Evolutionary conservation across 2,797 vertebrate genomes (phyloP).

Genomic region (Gobionotothen gibberifrons): DNA sequence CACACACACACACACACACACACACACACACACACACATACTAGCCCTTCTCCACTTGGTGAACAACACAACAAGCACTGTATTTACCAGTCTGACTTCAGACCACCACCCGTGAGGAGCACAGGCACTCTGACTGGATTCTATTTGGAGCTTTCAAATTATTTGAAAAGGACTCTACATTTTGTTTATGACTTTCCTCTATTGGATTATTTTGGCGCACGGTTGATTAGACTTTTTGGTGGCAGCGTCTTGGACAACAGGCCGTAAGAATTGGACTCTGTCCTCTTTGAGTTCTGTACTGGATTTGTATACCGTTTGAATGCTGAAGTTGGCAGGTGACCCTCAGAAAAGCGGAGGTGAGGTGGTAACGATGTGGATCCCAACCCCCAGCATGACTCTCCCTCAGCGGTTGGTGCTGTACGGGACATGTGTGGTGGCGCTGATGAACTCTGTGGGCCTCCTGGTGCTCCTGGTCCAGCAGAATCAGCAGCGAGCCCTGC

Average conservation of each 20-base stretch:
- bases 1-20: conserved; percentile 51
- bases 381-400: conserved; percentile 78
- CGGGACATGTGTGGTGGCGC: conserved; percentile 82
- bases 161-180: conserved; percentile 20
- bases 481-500: conserved; percentile 81
- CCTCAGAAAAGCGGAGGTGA: conserved; percentile 62
- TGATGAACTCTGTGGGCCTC: conserved; percentile 88
- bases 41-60: conserved; percentile 57
- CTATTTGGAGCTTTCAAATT: conserved; percentile 22
- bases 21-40: conserved; percentile 38
- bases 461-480: conserved; percentile 89
- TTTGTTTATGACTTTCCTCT: conserved; percentile 15
- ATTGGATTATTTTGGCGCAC: conserved; percentile 19
- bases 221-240: conserved; percentile 18
- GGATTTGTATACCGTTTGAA: conserved; percentile 18
- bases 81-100: conserved; percentile 64
- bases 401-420: conserved; percentile 83
- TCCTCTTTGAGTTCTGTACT: conserved; percentile 2
- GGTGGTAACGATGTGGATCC: conserved; percentile 78
- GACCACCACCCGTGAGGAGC: conserved; percentile 48
- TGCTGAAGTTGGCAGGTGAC: conserved; percentile 60
- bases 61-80: conserved; percentile 68
- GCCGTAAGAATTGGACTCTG: conserved; percentile 3
- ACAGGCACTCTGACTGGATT: conserved; percentile 37
- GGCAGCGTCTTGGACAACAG: not conserved